Conservation (phyloP, 2,797 vertebrate species). For the Trachops cirrhosus region DNA sequence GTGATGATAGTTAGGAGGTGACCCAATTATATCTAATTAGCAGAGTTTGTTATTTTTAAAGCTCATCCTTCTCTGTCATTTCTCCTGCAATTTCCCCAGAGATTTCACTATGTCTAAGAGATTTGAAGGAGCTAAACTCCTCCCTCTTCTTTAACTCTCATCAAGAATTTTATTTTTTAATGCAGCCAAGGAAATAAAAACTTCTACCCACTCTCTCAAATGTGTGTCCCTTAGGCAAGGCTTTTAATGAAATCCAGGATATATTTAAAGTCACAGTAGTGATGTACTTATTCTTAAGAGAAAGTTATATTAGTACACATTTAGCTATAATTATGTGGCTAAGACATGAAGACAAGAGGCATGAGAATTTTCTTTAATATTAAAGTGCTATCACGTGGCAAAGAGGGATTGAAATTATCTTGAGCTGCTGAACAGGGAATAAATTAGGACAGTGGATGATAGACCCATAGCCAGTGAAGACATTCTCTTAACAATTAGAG, state of each 20-base stretch:
- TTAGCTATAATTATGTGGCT: neutral
- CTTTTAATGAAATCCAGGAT: constrained; percentile 40
- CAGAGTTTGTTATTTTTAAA: constrained; percentile 54
- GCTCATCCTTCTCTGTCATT: neutral
- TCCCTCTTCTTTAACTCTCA: constrained; percentile 32
- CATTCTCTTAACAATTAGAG: neutral
- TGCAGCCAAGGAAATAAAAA: neutral
- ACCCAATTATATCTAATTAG: constrained; percentile 56
- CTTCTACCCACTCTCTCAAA: neutral
- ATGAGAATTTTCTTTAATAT: neutral
- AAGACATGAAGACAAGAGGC: neutral
- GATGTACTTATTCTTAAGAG: constrained; percentile 36
- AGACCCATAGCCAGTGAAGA: neutral
- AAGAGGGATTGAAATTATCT: neutral
- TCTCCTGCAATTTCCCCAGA: neutral
- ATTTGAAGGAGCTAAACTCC: neutral
- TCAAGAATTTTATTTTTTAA: constrained; percentile 47
- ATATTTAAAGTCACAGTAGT: constrained; percentile 14
- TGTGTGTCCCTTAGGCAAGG: neutral
- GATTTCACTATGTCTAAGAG: neutral
- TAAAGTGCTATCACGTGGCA: neutral
- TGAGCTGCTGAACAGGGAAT: neutral
- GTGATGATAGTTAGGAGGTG: neutral
- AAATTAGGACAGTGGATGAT: neutral
- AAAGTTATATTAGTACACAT: neutral